These are phyloP conservation scores for Mesocricetus auratus DNA, from an alignment of 2,113 vertebrate species.

Conservation along the genomic window DNA sequence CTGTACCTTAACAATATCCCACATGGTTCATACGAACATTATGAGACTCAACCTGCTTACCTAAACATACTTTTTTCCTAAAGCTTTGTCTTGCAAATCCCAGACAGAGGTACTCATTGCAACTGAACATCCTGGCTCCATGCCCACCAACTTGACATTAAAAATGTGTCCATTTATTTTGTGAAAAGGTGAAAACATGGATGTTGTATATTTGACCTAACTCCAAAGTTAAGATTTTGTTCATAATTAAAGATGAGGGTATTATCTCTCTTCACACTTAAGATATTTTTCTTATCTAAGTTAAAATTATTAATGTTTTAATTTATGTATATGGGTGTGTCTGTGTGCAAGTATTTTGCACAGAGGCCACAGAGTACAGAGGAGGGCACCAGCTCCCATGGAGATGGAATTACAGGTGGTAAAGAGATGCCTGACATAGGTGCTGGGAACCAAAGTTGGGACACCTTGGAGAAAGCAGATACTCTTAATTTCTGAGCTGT, in stretches of 20 bases:
- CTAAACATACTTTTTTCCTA: neutral
- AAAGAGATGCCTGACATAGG: neutral
- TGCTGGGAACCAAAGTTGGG: neutral
- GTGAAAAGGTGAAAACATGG: neutral
- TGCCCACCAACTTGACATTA: neutral
- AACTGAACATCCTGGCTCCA: neutral
- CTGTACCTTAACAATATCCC: too few relatives aligned
- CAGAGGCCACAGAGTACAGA: too few relatives aligned
- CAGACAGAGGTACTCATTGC: neutral
- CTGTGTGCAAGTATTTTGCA: neutral
- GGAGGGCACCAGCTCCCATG: neutral
- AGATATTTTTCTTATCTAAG: neutral
- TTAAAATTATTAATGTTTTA: neutral
- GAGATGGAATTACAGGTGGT: neutral
- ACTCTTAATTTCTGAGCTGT: neutral
- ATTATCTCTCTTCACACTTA: neutral
- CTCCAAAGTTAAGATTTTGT: neutral
- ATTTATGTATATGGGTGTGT: neutral
- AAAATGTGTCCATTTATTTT: neutral
- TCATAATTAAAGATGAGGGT: neutral
- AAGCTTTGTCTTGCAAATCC: neutral
- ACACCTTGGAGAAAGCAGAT: neutral
- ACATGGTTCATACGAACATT: fast-evolving
- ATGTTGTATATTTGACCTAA: neutral
- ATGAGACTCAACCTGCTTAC: neutral